These are phyloP conservation scores for Ditylenchus dipsaci DNA, from an alignment of 1,140 invertebrate species.

Conservation along the genomic window DNA sequence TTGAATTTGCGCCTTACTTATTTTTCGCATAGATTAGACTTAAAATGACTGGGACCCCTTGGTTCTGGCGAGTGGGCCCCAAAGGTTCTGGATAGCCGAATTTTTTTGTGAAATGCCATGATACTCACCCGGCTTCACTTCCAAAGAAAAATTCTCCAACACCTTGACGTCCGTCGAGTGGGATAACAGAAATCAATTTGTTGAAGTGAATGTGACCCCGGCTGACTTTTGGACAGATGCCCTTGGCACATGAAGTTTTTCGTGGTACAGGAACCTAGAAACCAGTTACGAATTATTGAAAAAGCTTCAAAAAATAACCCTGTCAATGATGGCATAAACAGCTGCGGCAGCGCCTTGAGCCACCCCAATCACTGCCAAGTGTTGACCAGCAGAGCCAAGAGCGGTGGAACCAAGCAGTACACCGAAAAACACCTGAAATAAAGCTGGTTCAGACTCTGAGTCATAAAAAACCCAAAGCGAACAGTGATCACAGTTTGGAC, in stretches of 20 bases:
- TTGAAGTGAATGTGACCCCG: constrained; percentile 23
- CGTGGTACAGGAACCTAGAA: constrained; percentile 22
- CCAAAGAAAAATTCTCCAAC: constrained; percentile 58
- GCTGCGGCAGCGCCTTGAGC: constrained; percentile 47
- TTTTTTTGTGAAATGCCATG: constrained; percentile 59
- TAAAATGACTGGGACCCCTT: no score
- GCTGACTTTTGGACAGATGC: constrained; percentile 4
- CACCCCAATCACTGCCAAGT: constrained; percentile 49
- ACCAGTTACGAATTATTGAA: not conserved
- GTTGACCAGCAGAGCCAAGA: constrained; percentile 24
- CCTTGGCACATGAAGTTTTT: constrained; percentile 27
- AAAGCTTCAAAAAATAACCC: constrained; percentile 12
- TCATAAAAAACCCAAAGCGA: not conserved
- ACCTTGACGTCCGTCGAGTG: constrained; percentile 67
- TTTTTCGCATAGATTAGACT: no score
- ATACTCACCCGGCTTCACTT: constrained; percentile 59
- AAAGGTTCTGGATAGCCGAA: no score
- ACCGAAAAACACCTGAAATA: constrained; percentile 45
- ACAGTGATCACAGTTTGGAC: constrained; percentile 1
- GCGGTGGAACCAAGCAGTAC: constrained; percentile 51
- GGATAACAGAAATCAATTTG: constrained; percentile 67
- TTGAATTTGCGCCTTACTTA: no score
- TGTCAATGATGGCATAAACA: constrained; percentile 48
- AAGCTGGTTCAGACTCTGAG: not conserved
- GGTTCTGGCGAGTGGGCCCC: no score